phyloP scores from a whole-genome alignment of 2,797 vertebrate species.

The Carduelis carduelis region DNA sequence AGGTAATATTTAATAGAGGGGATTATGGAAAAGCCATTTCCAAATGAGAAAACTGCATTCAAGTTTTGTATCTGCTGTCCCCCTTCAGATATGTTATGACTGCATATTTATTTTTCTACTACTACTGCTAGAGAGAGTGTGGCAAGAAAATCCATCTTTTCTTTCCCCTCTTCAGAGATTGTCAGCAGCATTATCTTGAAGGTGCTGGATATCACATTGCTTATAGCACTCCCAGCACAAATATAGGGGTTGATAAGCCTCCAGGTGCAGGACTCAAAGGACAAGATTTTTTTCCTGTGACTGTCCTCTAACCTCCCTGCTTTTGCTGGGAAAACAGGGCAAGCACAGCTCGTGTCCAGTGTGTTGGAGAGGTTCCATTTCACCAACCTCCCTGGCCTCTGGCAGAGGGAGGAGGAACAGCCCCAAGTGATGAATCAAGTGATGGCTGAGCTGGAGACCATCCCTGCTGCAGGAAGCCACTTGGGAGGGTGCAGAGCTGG shows the following conservation, averaged over 20 bases:
- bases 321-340: conserved; percentile 58
- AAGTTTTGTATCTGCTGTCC: background rate
- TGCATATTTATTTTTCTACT: conserved; percentile 25
- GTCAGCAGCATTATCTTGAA: conserved; percentile 7
- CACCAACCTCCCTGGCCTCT: conserved; percentile 67
- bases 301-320: conserved; percentile 12
- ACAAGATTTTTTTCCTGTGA: background rate
- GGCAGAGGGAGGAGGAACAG: conserved; percentile 71
- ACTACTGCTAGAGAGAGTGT: background rate
- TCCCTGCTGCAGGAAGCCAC: conserved; percentile 77
- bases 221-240: background rate
- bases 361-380: conserved; percentile 78
- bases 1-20: background rate
- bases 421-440: conserved; percentile 73
- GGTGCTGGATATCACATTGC: background rate
- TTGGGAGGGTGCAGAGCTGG: conserved; percentile 66
- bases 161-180: background rate
- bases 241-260: background rate
- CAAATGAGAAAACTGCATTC: conserved; percentile 25
- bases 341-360: conserved; percentile 51
- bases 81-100: background rate
- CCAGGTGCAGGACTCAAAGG: background rate
- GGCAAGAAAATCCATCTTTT: background rate
- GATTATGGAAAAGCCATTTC: conserved; percentile 38
- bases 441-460: conserved; percentile 76